Conservation (phyloP, 1,140 invertebrate genomes). For the Dendrolimus punctatus region DNA sequence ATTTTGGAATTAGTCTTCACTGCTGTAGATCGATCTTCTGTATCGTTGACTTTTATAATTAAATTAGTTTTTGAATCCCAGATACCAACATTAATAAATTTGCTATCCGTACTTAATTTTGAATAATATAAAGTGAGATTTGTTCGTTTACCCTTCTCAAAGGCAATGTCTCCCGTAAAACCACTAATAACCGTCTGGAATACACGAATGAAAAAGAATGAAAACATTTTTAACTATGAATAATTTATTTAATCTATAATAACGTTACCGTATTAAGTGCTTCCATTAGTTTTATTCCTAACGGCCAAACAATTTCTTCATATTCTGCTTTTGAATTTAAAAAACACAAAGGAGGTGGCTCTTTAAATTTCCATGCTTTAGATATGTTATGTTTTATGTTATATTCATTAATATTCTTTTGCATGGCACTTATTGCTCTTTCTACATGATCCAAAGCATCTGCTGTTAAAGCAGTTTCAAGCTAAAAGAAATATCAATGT, state of each 20-base stretch:
- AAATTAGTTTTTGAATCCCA: conserved; percentile 52
- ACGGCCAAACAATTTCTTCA: conserved; percentile 32
- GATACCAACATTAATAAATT: conserved; percentile 42
- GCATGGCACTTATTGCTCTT: conserved; percentile 43
- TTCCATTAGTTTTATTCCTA: conserved; percentile 32
- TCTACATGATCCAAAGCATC: conserved; percentile 55
- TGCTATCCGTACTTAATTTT: conserved; percentile 43
- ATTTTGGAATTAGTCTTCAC: conserved; percentile 34
- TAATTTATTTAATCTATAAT: neutral
- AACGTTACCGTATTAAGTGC: conserved; percentile 29
- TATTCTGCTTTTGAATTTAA: conserved; percentile 20
- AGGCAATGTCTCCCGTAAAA: conserved; percentile 85
- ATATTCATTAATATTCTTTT: conserved; percentile 10
- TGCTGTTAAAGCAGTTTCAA: conserved; percentile 50
- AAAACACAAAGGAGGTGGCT: conserved; percentile 2
- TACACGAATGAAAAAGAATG: conserved; percentile 7
- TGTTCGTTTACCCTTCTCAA: conserved; percentile 72
- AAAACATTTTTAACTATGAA: neutral
- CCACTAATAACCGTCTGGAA: conserved; percentile 74
- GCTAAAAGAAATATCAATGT: conserved; percentile 21
- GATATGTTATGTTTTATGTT: neutral
- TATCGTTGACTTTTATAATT: conserved; percentile 30
- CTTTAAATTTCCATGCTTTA: neutral
- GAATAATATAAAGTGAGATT: conserved; percentile 52
- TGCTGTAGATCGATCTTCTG: conserved; percentile 38